Evolutionary conservation across 2,888 invertebrate genomes (phyloP).

Genomic region (Tanypteryx hageni): DNA sequence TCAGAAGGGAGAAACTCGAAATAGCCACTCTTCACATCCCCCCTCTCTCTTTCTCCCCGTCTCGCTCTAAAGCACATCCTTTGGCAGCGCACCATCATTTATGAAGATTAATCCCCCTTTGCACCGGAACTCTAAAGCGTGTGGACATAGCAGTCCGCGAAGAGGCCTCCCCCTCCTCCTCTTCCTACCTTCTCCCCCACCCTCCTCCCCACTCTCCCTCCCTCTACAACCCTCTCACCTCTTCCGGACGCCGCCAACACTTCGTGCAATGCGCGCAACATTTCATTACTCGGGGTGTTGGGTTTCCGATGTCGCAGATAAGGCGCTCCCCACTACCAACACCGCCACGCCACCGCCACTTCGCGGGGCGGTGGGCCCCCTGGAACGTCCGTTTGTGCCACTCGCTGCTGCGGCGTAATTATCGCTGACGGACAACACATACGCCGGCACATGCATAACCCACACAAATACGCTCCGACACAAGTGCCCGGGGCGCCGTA

Average conservation of each 20-base stretch:
- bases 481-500: neutral
- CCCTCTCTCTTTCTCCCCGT: neutral
- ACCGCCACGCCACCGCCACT: too few species aligned
- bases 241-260: neutral
- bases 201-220: neutral
- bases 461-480: neutral
- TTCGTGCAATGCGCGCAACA: neutral
- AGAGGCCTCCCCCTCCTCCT: neutral
- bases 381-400: neutral
- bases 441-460: neutral
- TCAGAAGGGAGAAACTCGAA: neutral
- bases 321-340: neutral
- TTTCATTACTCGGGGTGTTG: constrained; percentile 32
- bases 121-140: constrained; percentile 29
- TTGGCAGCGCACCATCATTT: constrained; percentile 9
- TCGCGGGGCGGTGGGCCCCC: neutral
- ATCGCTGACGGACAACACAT: constrained; percentile 1
- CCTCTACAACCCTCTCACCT: neutral
- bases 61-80: neutral
- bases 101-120: constrained; percentile 26
- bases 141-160: constrained; percentile 33
- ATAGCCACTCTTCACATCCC: neutral
- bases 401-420: constrained; percentile 35
- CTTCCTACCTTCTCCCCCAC: neutral
- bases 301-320: constrained; percentile 45